Evolutionary conservation across 2,797 vertebrate species (phyloP), one percentile per base, ranked within the genome.

Genomic region (Phoxinus dragarum): DNA sequence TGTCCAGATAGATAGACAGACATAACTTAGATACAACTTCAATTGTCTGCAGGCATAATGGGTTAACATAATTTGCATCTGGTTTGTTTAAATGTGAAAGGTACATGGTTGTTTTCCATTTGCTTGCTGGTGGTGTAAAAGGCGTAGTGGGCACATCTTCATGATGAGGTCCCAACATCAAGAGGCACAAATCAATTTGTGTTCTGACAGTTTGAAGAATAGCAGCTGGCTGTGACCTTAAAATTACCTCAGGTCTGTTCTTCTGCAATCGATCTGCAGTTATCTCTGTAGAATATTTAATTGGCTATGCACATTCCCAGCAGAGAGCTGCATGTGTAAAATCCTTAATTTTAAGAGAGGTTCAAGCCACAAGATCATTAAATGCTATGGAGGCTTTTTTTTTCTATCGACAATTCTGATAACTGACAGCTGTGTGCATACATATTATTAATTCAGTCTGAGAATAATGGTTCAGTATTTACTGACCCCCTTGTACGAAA

Each of bases 181-280:
- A 68, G 80, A 86, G 80, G 66, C 86, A 88, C 88, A 80, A 86
- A 90, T 90, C 88, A 90, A 88, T 91, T 86, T 85, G 61, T 54
- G 80, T 82, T 86, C 82, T 88, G 89, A 88, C 88, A 90, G 85
- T 81, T 89, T 91, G 86, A 90, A 89, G 81, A 90, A 91, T 86
- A 88, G 87, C 86, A 86, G 86, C 84, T 82, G 80, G 82, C 85
- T 84, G 85, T 89, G 87, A 90, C 90, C 90, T 90, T 91, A 90
- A 88, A 88, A 88, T 90, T 88, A 87, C 86, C 87, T 88, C 85
- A 86, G 88, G 87, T 84, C 84, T 82, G 75, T 86, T 90, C 90
- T 83, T 71, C 82, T 72, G 23, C 23, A 82, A 91, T 91, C 87
- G 89, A 91, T 90, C 89, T 87, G 47, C 73, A 77, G 85, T 87